Evolutionary conservation across 2,797 vertebrate genomes (phyloP), one percentile per base, ranked within the genome.

Genomic region (Otolemur crassicaudatus): DNA sequence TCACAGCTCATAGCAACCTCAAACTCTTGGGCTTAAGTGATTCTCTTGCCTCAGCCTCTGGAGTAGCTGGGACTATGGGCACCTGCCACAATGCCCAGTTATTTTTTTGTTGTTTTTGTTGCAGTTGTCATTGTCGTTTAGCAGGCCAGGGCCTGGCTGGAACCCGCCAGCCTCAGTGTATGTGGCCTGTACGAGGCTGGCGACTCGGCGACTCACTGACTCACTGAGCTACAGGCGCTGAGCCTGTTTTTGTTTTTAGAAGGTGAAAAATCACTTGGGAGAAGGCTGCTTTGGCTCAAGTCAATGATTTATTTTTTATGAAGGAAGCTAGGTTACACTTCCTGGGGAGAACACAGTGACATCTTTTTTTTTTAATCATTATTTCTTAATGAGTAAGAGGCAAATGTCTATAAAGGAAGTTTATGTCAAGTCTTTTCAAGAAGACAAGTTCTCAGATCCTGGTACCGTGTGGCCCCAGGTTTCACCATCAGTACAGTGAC

Each of bases 241-340:
- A 19, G n/a, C 31, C 65, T 34, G 14, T 40, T 46, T 27, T 25
- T 10, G 20, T 82, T 46, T 23, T 43, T 43, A 58, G 29, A 83
- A n/a, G 75, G 40, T 58, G 65, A 67, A 96, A 87, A 93, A 93
- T 79, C 73, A 90, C 72, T 97, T 87, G 73, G 63, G 83, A 93
- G 69, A 87, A 94, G 56, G 46, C 37, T 94, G 79, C 65, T 94
- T 86, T 94, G 77, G 60, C 29, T 96, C 40, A 60, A 94, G 77
- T 89, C 83, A 91, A 43, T 53, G 87, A 87, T 96, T 95, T 94
- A 94, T 96, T 90, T 96, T 96, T 97, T 85, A 97, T 90, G 96
- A 97, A 97, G 94, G 87, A 40, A 94, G 90, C 76, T 94, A 96
- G 75, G 70, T 80, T 72, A 96, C 80, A 95, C 14, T 94, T 80